Conservation (phyloP, 2,113 vertebrate genomes). For the Micronycteris hirsuta region DNA sequence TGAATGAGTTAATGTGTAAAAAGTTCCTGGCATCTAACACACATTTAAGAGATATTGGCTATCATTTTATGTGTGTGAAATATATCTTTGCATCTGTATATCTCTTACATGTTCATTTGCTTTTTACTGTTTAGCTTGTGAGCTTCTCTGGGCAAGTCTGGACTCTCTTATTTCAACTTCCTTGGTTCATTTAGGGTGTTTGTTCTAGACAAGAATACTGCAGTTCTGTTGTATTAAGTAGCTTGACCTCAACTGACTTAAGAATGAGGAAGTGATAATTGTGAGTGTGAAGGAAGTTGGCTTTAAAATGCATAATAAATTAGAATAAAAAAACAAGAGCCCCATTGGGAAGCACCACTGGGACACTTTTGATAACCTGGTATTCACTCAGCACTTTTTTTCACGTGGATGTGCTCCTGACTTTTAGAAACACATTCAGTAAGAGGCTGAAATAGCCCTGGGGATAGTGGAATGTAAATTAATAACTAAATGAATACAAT, state of each 20-base stretch:
- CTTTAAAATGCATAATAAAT: background rate
- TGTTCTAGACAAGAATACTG: slow-evolving; percentile 3
- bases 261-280: background rate
- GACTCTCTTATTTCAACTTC: background rate
- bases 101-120: background rate
- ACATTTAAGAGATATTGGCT: background rate
- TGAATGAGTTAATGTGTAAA: slow-evolving; percentile 63
- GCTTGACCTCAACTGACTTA: background rate
- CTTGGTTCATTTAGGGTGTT: background rate
- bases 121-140: background rate
- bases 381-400: background rate
- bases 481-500: background rate
- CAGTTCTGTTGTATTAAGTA: background rate
- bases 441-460: background rate
- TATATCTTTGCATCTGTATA: background rate
- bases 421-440: background rate
- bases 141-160: background rate
- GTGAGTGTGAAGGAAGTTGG: background rate
- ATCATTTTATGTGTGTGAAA: background rate
- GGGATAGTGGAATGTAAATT: background rate
- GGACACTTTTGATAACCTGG: background rate
- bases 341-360: fast-evolving
- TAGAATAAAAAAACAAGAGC: background rate
- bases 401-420: background rate
- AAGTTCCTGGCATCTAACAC: slow-evolving; percentile 2